These are phyloP conservation scores for Notechis scutatus DNA, from an alignment of 2,113 vertebrate genomes.

Conservation along the genomic window DNA sequence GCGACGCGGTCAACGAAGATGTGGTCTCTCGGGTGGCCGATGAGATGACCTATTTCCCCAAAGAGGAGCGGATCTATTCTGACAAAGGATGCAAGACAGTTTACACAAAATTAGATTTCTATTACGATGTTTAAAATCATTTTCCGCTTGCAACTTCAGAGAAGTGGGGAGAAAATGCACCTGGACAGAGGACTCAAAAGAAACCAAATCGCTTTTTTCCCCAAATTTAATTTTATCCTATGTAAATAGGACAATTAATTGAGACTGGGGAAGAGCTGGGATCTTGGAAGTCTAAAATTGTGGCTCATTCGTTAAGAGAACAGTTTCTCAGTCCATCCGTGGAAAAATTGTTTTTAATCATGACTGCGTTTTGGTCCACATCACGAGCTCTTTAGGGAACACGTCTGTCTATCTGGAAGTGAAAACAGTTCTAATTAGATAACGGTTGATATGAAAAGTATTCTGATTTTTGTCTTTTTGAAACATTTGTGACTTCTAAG, in stretches of 20 bases:
- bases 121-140: conserved; percentile 64
- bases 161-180: conserved; percentile 36
- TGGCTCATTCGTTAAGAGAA: conserved; percentile 17
- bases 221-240: background rate
- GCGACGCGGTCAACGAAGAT: conserved; percentile 45
- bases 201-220: background rate
- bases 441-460: background rate
- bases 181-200: conserved; percentile 5
- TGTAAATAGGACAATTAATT: conserved; percentile 1
- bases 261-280: background rate
- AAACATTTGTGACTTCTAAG: background rate
- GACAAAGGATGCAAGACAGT: conserved; percentile 94
- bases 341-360: conserved; percentile 38
- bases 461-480: background rate
- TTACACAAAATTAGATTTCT: conserved; percentile 86
- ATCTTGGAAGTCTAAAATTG: background rate
- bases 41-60: conserved; percentile 88
- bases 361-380: background rate
- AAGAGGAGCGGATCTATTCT: conserved; percentile 82
- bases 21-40: conserved; percentile 74
- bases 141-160: background rate
- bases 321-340: background rate
- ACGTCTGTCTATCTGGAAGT: fast-evolving
- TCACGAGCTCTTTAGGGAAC: background rate
- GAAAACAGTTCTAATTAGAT: conserved; percentile 45